These are phyloP conservation scores for Callopanchax toddi DNA, from an alignment of 2,113 vertebrate genomes.

Conservation along the genomic window DNA sequence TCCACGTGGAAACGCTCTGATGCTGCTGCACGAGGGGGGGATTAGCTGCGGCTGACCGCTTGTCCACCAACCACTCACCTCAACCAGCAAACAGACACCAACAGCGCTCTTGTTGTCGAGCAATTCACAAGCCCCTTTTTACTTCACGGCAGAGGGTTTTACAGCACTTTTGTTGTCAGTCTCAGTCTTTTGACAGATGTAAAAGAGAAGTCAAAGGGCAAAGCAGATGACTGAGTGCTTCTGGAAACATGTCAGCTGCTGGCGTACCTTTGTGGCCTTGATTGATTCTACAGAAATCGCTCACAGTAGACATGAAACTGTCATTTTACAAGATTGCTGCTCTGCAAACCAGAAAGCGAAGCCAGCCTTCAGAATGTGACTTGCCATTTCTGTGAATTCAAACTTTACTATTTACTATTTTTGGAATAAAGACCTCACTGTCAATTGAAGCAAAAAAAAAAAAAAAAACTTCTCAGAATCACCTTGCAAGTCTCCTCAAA, in stretches of 20 bases:
- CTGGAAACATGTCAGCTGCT: conserved; percentile 29
- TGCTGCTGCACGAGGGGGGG: conserved; percentile 41
- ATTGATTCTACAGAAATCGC: conserved; percentile 19
- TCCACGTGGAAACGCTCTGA: conserved; percentile 19
- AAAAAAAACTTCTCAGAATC: neutral
- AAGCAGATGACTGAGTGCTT: conserved; percentile 29
- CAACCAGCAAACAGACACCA: conserved; percentile 30
- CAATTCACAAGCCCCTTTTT: conserved; percentile 31
- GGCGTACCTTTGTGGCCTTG: conserved; percentile 24
- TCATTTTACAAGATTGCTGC: conserved; percentile 16
- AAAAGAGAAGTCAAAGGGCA: conserved; percentile 54
- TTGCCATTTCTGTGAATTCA: neutral
- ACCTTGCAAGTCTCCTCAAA: conserved; percentile 13
- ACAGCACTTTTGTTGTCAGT: conserved; percentile 42
- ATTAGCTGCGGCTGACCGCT: conserved; percentile 53
- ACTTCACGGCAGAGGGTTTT: conserved; percentile 16
- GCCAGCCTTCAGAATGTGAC: neutral
- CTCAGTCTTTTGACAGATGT: conserved; percentile 45
- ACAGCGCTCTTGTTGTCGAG: conserved; percentile 4
- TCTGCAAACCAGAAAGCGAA: neutral
- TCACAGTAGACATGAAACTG: conserved; percentile 20
- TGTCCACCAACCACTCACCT: conserved; percentile 30
- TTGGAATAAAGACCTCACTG: conserved; percentile 6
- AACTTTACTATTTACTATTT: conserved; percentile 11
- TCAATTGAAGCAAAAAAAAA: neutral